Evolutionary conservation across 2,888 invertebrate genomes (phyloP).

Genomic region (Rotaria magnacalcarata): DNA sequence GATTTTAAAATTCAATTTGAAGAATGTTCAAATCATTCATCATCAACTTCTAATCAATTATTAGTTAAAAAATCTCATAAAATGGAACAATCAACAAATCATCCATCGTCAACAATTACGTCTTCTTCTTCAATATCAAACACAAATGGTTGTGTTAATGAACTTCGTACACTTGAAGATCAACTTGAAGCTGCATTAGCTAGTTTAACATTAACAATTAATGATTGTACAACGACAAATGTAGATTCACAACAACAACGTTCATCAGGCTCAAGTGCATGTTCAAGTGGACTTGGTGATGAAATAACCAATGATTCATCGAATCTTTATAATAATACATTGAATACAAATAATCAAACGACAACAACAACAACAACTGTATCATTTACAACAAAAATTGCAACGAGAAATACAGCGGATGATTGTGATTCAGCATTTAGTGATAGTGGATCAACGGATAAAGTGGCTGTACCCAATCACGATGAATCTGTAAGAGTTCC

Average conservation of each 20-base stretch:
- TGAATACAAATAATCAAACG: neutral
- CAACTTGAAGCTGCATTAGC: conserved; percentile 28
- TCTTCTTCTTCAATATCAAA: neutral
- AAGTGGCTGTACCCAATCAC: neutral
- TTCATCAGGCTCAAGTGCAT: conserved; percentile 25
- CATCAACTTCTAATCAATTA: neutral
- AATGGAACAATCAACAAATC: neutral
- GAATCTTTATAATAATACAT: neutral
- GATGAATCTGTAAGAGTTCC: neutral
- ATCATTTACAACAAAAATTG: neutral
- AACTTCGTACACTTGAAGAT: conserved; percentile 34
- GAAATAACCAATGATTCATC: neutral
- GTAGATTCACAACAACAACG: conserved; percentile 4
- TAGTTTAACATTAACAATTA: conserved; percentile 34
- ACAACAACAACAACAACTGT: neutral
- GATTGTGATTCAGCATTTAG: conserved; percentile 35
- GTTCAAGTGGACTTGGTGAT: conserved; percentile 31
- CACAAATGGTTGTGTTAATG: neutral
- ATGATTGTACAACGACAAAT: conserved; percentile 25
- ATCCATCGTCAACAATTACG: neutral
- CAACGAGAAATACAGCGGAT: neutral
- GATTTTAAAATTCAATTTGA: conserved; percentile 35
- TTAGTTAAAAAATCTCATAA: neutral
- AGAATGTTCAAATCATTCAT: neutral
- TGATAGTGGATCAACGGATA: conserved; percentile 22